phyloP scores from a whole-genome alignment of 2,113 vertebrate species.

The Centrocercus urophasianus region DNA sequence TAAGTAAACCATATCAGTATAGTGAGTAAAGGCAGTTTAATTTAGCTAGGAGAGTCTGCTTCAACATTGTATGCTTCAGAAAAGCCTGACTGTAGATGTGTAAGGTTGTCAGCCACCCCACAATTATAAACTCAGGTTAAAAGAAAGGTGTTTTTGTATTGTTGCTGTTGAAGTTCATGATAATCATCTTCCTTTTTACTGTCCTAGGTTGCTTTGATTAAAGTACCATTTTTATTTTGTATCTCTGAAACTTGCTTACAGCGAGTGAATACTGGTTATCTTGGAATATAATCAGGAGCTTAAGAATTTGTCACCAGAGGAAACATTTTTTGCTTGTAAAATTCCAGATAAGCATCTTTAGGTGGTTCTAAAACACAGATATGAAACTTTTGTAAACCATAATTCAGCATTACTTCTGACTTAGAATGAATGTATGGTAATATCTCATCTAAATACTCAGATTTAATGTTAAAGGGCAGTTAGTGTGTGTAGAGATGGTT shows the following conservation, averaged over 20 bases:
- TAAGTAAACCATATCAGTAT: fast-evolving
- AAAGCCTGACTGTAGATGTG: not conserved
- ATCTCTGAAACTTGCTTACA: not conserved
- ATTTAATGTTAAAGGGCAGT: not conserved
- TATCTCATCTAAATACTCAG: not conserved
- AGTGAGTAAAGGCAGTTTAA: not conserved
- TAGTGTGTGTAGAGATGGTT: not conserved
- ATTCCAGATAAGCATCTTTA: conserved; percentile 13
- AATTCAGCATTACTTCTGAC: not conserved
- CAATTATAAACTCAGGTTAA: not conserved
- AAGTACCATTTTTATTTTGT: not conserved
- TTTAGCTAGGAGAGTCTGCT: not conserved
- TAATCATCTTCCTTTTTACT: not conserved
- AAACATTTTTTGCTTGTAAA: not conserved
- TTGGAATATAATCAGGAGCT: not conserved
- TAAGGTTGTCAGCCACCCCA: not conserved
- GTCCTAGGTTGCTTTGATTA: not conserved
- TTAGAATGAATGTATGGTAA: not conserved
- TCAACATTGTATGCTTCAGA: not conserved
- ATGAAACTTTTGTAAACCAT: fast-evolving
- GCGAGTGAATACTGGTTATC: not conserved
- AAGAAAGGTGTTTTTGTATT: not conserved
- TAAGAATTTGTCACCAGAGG: not conserved
- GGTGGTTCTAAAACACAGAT: not conserved
- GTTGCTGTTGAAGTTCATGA: not conserved